Evolutionary conservation across 1,140 invertebrate species (phyloP).

Genomic region (Parasteatoda tepidariorum): DNA sequence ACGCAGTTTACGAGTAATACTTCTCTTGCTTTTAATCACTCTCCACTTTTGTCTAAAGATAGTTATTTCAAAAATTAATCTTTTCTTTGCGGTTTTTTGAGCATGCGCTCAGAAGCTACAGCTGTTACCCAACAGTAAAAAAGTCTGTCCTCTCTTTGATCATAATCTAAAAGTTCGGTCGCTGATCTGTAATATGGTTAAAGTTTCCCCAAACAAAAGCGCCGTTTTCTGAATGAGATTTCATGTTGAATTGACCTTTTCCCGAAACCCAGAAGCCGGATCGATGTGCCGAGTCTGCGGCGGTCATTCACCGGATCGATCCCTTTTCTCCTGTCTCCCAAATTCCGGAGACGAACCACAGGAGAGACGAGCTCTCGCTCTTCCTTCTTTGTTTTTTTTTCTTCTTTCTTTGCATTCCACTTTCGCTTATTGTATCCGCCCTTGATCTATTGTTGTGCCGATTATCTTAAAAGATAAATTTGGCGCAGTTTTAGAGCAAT

Average conservation of each 20-base stretch:
- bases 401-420: not conserved
- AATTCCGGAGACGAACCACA: not conserved
- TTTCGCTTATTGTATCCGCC: slow-evolving; percentile 6
- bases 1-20: no score
- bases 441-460: not conserved
- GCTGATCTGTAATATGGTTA: no score
- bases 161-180: not conserved
- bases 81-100: no score
- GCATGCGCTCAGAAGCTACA: no score
- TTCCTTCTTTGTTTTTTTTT: not conserved
- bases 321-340: slow-evolving; percentile 10
- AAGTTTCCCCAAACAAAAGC: slow-evolving; percentile 20
- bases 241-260: slow-evolving; percentile 22
- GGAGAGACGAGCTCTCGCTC: not conserved
- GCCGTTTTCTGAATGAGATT: slow-evolving; percentile 34
- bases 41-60: no score
- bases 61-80: no score
- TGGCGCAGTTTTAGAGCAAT: no score
- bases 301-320: slow-evolving; percentile 56
- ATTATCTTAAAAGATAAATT: no score
- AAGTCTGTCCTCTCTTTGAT: no score
- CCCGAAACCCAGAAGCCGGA: not conserved
- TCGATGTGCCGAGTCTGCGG: slow-evolving; percentile 19
- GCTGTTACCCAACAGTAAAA: no score
- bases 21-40: no score